phyloP scores from a whole-genome alignment of 2,113 vertebrate genomes.

The Thymallus thymallus region DNA sequence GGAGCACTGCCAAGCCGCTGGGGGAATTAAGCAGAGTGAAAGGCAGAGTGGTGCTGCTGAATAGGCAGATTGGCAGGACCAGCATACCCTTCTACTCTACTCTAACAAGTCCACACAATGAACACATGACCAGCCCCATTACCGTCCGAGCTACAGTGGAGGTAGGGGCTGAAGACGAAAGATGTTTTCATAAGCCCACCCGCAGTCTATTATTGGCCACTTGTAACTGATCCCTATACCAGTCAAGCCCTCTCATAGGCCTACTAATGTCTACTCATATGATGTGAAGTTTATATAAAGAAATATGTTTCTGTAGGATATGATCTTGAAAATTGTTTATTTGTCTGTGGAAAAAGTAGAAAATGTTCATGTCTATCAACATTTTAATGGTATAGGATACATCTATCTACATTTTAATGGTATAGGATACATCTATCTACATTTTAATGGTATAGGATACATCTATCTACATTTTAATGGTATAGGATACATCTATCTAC shows the following conservation, averaged over 20 bases:
- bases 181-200: neutral
- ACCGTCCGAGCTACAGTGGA: neutral
- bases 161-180: neutral
- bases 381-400: too few relatives aligned
- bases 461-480: too few relatives aligned
- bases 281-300: neutral
- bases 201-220: neutral
- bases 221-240: neutral
- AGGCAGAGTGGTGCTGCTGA: slow-evolving; percentile 35
- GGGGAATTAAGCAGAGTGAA: slow-evolving; percentile 14
- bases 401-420: too few relatives aligned
- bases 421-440: too few relatives aligned
- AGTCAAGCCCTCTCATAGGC: neutral
- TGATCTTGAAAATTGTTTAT: neutral
- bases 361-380: neutral
- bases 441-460: too few relatives aligned
- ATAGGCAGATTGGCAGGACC: slow-evolving; percentile 39
- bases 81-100: slow-evolving; percentile 29
- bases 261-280: neutral
- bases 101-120: slow-evolving; percentile 5
- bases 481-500: too few relatives aligned
- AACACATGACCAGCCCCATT: slow-evolving; percentile 7
- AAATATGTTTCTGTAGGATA: neutral
- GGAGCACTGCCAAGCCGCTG: slow-evolving; percentile 22
- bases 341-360: neutral